phyloP scores from a whole-genome alignment of 2,888 invertebrate species.

The Meiosimyza platycephala region DNA sequence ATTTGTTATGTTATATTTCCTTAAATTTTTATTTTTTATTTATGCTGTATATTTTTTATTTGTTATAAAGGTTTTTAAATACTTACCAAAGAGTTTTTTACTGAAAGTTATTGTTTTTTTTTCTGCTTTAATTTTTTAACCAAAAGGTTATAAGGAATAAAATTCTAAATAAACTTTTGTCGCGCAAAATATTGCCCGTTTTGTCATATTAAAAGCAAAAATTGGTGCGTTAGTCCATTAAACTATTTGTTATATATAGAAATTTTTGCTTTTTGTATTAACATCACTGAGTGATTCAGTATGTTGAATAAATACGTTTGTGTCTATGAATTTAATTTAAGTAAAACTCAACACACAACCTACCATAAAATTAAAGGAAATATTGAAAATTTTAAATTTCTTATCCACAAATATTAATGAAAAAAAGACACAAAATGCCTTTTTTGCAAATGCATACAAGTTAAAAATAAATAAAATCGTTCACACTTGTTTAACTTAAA shows the following conservation, averaged over 20 bases:
- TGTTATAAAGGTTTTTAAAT: conserved; percentile 12
- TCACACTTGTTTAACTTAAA: conserved; percentile 10
- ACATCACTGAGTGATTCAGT: conserved; percentile 51
- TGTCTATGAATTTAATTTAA: no score
- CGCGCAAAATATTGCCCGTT: neutral
- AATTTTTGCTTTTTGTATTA: conserved; percentile 35
- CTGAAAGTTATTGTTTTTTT: neutral
- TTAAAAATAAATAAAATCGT: conserved; percentile 6
- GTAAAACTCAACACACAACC: neutral
- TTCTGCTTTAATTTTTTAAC: conserved; percentile 9
- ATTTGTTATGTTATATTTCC: neutral
- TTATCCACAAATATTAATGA: neutral
- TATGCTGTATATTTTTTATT: conserved; percentile 7
- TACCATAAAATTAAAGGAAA: neutral
- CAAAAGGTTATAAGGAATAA: conserved; percentile 28
- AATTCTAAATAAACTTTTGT: conserved; percentile 25
- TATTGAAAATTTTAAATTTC: conserved; percentile 17
- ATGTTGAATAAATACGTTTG: conserved; percentile 47
- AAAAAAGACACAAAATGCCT: conserved; percentile 15
- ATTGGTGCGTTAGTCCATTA: conserved; percentile 30
- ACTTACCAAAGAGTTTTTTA: conserved; percentile 22
- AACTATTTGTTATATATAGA: conserved; percentile 50
- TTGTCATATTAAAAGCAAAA: neutral
- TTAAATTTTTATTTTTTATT: conserved; percentile 5
- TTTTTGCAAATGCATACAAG: neutral